These are phyloP conservation scores for Hypomecis punctinalis DNA, from an alignment of 2,888 invertebrate species.

Conservation along the genomic window DNA sequence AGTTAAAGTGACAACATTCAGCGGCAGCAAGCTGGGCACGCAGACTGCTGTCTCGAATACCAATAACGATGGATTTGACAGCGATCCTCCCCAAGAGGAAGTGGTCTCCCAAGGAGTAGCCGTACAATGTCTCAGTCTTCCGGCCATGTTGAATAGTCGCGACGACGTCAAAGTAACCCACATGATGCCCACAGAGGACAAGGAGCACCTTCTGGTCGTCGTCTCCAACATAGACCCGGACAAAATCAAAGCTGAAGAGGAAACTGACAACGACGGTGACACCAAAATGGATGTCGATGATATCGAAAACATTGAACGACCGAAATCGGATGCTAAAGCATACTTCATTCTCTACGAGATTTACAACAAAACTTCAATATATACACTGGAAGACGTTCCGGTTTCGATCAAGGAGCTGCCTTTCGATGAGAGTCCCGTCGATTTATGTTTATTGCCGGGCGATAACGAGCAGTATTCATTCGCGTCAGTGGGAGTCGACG, in stretches of 20 bases:
- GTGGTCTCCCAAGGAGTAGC: constrained; percentile 77
- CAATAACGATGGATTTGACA: constrained; percentile 81
- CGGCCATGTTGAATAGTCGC: constrained; percentile 74
- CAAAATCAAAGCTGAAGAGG: constrained; percentile 62
- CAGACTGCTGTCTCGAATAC: constrained; percentile 70
- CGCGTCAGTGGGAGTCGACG: constrained; percentile 90
- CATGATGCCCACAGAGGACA: constrained; percentile 88
- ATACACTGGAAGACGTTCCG: constrained; percentile 85
- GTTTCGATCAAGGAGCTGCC: constrained; percentile 86
- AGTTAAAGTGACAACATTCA: constrained; percentile 68
- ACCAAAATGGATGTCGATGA: constrained; percentile 80
- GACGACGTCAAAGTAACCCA: constrained; percentile 85
- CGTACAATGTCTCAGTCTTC: constrained; percentile 85
- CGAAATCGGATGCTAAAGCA: constrained; percentile 65
- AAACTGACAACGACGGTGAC: constrained; percentile 69
- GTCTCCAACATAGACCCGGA: constrained; percentile 74
- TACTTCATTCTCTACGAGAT: constrained; percentile 75
- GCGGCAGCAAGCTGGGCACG: constrained; percentile 69
- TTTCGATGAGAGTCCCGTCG: constrained; percentile 87
- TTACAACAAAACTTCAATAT: constrained; percentile 69
- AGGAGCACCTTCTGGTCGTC: constrained; percentile 87
- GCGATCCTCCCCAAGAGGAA: constrained; percentile 75
- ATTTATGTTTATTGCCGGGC: constrained; percentile 88
- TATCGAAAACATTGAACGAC: constrained; percentile 59
- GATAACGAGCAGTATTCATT: constrained; percentile 86